Base-by-base conservation (phyloP, 2,113 vertebrate genomes). In the Struthio camelus region DNA sequence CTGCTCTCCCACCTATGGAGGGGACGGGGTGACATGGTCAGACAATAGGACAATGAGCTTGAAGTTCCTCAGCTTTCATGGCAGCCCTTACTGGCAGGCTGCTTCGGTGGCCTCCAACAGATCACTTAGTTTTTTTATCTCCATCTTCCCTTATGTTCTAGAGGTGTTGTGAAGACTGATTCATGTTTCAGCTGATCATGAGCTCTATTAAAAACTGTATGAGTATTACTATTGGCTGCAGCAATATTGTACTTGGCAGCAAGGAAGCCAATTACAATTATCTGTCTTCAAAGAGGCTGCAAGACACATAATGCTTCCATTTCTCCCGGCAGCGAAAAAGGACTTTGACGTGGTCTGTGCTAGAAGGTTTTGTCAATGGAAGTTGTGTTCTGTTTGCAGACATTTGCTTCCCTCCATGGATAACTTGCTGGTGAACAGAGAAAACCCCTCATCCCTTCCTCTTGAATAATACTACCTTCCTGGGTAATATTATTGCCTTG, bases 231-330 rank as follows among this genome's bases (percentile, higher is more conserved):
- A 67, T 50, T 94, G 75, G 67, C 85, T 91, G 65, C 69, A 84
- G 76, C 23, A 71, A 59, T 80, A 91, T 86, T 88, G n/a, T 48
- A 64, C 34, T 87, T 95, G 89, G 82, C 79, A 91, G 59, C 82
- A 84, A 81, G 82, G 28, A 86, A 58, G 24, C 46, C 1, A 3
- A 64, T 88, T 78, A 67, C 51, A 80, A 22, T 70, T 80, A 12
- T 17, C 46, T 80, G 40, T 80, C 53, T 81, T 81, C 64, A 75
- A 80, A 54, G 85, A 75, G 46, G 64, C 56, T 80, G 85, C 46
- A 87, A 73, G 72, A 67, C 13, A 30, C 46, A 22, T 11, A 59
- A 82, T 67, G 46, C 46, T 59, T 89, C 46, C 46, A 51, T 1
- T 78, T 64, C 25, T 93, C 40, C 53, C 54, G 64, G 5, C 1